Base-by-base conservation (phyloP, 2,113 vertebrate species). In the Lagopus leucura region DNA sequence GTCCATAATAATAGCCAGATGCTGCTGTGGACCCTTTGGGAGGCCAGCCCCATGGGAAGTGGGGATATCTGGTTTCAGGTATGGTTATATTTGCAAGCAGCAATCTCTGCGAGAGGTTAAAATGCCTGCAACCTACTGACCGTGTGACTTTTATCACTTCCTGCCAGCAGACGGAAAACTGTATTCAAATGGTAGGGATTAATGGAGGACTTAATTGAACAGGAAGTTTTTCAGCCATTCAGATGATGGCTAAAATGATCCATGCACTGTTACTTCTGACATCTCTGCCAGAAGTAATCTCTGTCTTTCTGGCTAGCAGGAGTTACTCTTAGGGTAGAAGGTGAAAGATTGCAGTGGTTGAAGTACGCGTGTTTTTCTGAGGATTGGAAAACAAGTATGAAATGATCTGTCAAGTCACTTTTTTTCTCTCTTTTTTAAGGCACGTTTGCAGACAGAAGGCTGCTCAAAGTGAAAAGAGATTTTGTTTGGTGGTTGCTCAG, bases 121-220 rank as follows among this genome's bases (percentile, higher is more conserved):
- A 82, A 74, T 75, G 78, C 57, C 28, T 42, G 9, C 28, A 86
- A 64, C 86, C 78, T 77, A 8, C 70, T 86, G 88, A 82, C 89
- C 50, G 57, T 90, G 66, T 61, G 65, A 79, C 74, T 95, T 95
- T 65, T 83, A 85, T 89, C 64, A 65, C 91, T 97, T 97, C 93
- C 94, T 94, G 88, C 90, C 66, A 61, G 50, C 67, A 83, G 93
- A 82, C 60, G 43, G 86, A 91, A 94, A 81, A 95, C 72, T 57
- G 82, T 94, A 85, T 92, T 97, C 88, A 70, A 94, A 92, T 66
- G 60, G 82, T 66, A 88, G 89, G 90, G 88, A 94, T 94, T 96
- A 92, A 95, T 97, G 87, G 87, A 89, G 92, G 92, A 70, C 96
- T 84, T 95, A 93, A 97, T 97, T 98, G 92, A 95, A 93, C 88